Conservation (phyloP, 2,797 vertebrate genomes). For the Amazona ochrocephala region DNA sequence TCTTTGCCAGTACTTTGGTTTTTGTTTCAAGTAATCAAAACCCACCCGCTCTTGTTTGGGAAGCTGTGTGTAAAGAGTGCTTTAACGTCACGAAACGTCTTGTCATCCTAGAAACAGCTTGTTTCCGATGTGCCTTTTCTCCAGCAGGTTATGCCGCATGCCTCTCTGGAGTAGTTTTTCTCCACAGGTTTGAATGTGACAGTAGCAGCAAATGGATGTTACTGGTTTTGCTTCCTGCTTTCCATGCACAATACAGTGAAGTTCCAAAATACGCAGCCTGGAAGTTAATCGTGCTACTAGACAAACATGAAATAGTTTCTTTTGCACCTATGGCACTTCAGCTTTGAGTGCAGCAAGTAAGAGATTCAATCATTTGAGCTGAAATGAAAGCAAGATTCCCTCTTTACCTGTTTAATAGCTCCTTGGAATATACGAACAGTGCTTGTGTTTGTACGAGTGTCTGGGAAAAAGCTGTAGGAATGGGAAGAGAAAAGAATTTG, state of each 20-base stretch:
- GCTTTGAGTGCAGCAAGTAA: constrained; percentile 15
- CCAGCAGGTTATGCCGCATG: not conserved
- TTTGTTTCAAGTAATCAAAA: not conserved
- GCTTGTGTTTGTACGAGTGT: constrained; percentile 47
- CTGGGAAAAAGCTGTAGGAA: constrained; percentile 59
- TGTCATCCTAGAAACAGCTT: not conserved
- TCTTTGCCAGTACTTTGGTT: not conserved
- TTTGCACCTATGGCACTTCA: constrained; percentile 44
- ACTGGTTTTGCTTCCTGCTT: not conserved
- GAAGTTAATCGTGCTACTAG: not conserved
- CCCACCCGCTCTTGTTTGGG: not conserved
- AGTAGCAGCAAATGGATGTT: not conserved
- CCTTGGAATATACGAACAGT: constrained; percentile 39
- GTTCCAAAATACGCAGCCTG: not conserved
- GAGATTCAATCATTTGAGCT: constrained; percentile 54
- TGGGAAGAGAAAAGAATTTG: constrained; percentile 51
- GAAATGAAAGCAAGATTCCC: constrained; percentile 30
- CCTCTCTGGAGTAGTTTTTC: not conserved
- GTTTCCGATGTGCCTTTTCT: not conserved
- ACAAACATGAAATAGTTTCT: constrained; percentile 32
- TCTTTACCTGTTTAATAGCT: constrained; percentile 21
- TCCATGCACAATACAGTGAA: not conserved
- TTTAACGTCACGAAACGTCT: not conserved
- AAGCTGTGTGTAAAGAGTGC: not conserved
- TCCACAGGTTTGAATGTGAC: not conserved